Conservation (phyloP, 2,797 vertebrate genomes). For the Cygnus olor region DNA sequence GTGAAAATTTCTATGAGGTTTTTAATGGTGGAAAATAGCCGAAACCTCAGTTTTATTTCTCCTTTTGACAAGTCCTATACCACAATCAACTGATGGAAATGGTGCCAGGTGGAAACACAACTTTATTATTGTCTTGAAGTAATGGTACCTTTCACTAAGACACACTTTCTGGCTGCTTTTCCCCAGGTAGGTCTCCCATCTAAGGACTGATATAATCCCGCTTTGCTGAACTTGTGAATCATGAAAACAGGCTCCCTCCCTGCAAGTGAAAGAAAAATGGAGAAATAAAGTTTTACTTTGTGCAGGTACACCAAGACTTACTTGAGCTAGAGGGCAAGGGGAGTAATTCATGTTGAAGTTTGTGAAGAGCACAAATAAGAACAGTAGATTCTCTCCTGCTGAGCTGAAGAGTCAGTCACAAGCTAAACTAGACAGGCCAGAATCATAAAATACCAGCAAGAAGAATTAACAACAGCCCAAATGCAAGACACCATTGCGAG, state of each 20-base stretch:
- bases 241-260: background rate
- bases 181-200: background rate
- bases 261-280: background rate
- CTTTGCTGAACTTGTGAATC: background rate
- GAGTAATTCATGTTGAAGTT: background rate
- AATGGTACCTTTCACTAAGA: background rate
- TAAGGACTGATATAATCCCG: background rate
- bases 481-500: background rate
- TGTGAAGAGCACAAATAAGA: background rate
- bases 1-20: background rate
- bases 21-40: background rate
- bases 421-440: background rate
- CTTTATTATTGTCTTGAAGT: background rate
- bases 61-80: background rate
- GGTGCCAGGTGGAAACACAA: background rate
- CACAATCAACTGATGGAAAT: background rate
- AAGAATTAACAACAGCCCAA: background rate
- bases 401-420: background rate
- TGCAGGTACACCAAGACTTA: background rate
- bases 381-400: background rate
- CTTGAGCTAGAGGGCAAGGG: background rate
- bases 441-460: background rate
- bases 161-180: background rate
- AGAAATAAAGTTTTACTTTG: background rate
- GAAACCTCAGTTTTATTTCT: background rate